Base-by-base conservation (phyloP, 2,113 vertebrate genomes). In the Heteronetta atricapilla region DNA sequence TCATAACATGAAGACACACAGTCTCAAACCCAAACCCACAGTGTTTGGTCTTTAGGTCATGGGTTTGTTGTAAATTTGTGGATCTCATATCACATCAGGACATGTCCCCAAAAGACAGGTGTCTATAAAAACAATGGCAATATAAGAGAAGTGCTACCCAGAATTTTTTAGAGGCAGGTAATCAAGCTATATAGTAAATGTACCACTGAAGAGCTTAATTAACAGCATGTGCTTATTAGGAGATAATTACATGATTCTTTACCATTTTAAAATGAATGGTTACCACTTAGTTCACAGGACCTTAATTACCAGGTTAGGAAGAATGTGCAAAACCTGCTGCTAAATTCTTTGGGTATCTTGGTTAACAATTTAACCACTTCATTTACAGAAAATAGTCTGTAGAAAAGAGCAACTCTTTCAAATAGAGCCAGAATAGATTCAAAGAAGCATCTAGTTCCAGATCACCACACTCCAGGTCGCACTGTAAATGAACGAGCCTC, bases 151-250 rank as follows among this genome's bases (percentile, higher is more conserved):
- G 1, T 20, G 19, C 44, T 66, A 52, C 44, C 20, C 59, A 40
- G 93, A 52, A 73, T 88, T 68, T 82, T 90, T 94, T 63, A 59
- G 77, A 60, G 64, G 59, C 64, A 63, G n/a, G 38, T 73, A 90
- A 96, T 77, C 88, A 59, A 93, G 81, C 78, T 82, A 84, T 63
- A 82, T 64, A 81, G 86, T 77, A 87, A 95, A 92, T 42, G 31
- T 82, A 74, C 40, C 66, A 42, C 59, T 23, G 42, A 85, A 52
- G 38, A 42, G 66, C 55, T 93, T 94, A 94, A 97, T 92, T 94
- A 94, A 66, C 55, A 56, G 64, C 3, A 3, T 56, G 13, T 60
- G 64, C 70, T 86, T 86, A 96, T 64, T 78, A 90, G 36, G 25
- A 92, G 88, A 44, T 89, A 90, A 96, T 96, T 89, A 60, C 36